Conservation (phyloP, 2,113 vertebrate species). For the Climacteris rufus region DNA sequence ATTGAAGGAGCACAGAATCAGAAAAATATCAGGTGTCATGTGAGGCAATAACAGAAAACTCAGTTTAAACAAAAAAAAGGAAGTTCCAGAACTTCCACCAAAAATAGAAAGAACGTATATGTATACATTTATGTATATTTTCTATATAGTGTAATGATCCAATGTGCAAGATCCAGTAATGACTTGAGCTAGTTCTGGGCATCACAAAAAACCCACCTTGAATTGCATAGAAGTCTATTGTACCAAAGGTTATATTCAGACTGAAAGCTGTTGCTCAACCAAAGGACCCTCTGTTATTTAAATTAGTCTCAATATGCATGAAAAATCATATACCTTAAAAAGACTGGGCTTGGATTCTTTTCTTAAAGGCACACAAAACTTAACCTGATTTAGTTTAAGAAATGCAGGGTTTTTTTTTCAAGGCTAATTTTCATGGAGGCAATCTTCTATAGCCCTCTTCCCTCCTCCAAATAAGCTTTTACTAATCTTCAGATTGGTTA, state of each 20-base stretch:
- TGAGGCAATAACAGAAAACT: neutral
- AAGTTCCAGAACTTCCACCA: neutral
- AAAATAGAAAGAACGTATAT: neutral
- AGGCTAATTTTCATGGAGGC: neutral
- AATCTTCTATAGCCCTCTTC: neutral
- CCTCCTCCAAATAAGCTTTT: neutral
- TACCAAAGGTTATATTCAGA: neutral
- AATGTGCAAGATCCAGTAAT: neutral
- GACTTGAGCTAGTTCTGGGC: neutral
- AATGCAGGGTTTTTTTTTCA: neutral
- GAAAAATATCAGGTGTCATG: neutral
- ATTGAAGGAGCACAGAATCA: neutral
- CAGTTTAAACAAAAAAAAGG: neutral
- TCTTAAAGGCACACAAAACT: neutral
- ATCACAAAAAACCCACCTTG: neutral
- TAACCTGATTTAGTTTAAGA: neutral
- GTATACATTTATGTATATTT: neutral
- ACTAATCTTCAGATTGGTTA: neutral
- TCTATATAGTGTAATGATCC: neutral
- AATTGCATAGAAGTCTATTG: neutral
- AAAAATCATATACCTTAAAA: neutral
- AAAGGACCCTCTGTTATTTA: slow-evolving; percentile 12
- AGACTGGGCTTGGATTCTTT: neutral
- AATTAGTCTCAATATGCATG: neutral
- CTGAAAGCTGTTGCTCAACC: slow-evolving; percentile 13